Conservation (phyloP, 2,888 invertebrate genomes). For the Phaedon cochleariae region DNA sequence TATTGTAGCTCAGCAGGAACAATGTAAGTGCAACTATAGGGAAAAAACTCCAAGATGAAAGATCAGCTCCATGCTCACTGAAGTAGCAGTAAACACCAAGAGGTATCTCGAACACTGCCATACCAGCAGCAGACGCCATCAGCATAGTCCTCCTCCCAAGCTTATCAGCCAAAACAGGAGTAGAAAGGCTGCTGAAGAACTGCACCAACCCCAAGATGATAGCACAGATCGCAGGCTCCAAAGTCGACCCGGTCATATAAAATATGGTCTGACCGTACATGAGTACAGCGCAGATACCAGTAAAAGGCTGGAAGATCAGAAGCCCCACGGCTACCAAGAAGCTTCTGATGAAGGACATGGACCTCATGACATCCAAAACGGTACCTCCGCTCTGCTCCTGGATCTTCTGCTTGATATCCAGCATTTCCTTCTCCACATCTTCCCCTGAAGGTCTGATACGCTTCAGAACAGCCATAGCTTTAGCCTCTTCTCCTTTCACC, state of each 20-base stretch:
- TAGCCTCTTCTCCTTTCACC: slow-evolving; percentile 66
- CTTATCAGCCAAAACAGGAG: slow-evolving; percentile 79
- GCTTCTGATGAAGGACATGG: slow-evolving; percentile 77
- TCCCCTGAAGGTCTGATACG: neutral
- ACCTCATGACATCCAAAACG: slow-evolving; percentile 58
- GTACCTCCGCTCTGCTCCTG: slow-evolving; percentile 11
- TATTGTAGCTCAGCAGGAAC: slow-evolving; percentile 77
- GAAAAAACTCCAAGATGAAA: slow-evolving; percentile 68
- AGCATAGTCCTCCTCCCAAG: slow-evolving; percentile 78
- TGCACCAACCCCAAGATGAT: slow-evolving; percentile 82
- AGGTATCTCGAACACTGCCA: slow-evolving; percentile 61
- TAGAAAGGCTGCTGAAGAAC: slow-evolving; percentile 75
- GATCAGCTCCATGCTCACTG: neutral
- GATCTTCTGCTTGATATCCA: slow-evolving; percentile 13
- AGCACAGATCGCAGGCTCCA: slow-evolving; percentile 70
- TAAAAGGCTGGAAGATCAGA: slow-evolving; percentile 83
- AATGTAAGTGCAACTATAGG: slow-evolving; percentile 75
- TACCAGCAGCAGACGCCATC: slow-evolving; percentile 74
- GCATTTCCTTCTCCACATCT: slow-evolving; percentile 19
- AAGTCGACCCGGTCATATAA: slow-evolving; percentile 68
- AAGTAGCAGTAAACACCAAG: slow-evolving; percentile 61
- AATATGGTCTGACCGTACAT: slow-evolving; percentile 81
- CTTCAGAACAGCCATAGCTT: slow-evolving; percentile 71
- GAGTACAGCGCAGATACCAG: slow-evolving; percentile 82
- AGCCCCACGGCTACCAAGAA: slow-evolving; percentile 76